Base-by-base conservation (phyloP, 2,888 invertebrate genomes). In the Nineta flava region DNA sequence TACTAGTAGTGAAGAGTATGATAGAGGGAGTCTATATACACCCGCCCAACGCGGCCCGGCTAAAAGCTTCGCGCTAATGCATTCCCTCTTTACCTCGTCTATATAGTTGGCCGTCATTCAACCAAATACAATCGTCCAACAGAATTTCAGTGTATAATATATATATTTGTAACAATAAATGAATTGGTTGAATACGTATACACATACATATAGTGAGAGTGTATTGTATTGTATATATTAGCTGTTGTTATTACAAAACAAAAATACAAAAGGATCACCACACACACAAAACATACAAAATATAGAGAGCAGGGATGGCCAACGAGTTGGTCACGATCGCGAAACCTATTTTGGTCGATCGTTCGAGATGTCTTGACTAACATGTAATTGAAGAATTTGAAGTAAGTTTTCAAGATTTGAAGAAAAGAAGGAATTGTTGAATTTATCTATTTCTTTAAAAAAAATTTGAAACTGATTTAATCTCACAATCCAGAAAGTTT, bases 11-110 rank as follows among this genome's bases (percentile, higher is more conserved):
- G 4, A n/a, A n/a, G n/a, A 26, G 26, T 26, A 26, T 26, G 26
- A 26, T 26, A 26, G 38, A 38, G 38, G 38, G 15, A 15, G 38
- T 15, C 38, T 21, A 19, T 13, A 19, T 44, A 13, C 26, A 44
- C 47, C 35, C 47, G 47, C 47, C 47, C 17, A 34, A 17, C 35
- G 58, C 58, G 57, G 57, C 58, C 56, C 57, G 55, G 54, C 60
- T 61, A 61, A 61, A 61, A 61, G 61, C 60, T 54, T 56, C 55
- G 58, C 60, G 59, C 60, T 60, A 61, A 61, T 60, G 61, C 59
- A 61, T 54, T 57, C 54, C 51, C 59, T 55, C 57, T 56, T 54
- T 51, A 47, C 58, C 54, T 54, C 57, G 46, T 51, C 38, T 38
- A 38, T 38, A 38, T 7, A 13, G 38, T 15, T 38, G 38, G 38